Evolutionary conservation across 1,140 invertebrate species (phyloP).

Genomic region (Eumaeus atala): DNA sequence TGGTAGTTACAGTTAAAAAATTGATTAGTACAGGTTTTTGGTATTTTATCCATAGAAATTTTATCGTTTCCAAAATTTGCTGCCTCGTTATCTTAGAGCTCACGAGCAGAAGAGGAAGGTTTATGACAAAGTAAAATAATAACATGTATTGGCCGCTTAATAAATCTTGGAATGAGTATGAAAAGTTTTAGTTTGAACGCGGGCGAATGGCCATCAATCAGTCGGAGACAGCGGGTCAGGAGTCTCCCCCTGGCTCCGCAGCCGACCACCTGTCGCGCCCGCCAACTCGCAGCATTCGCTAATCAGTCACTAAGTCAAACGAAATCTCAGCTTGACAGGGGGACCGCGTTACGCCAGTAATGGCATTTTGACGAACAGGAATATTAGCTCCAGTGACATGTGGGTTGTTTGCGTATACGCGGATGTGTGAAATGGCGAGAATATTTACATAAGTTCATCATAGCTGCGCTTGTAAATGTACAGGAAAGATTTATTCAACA

Average conservation of each 20-base stretch:
- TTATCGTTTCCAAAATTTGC: too few relatives aligned
- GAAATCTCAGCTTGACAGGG: slow-evolving; percentile 63
- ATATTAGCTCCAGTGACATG: slow-evolving; percentile 43
- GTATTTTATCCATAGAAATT: too few relatives aligned
- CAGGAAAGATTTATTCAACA: too few relatives aligned
- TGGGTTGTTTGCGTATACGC: slow-evolving; percentile 23
- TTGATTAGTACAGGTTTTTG: too few relatives aligned
- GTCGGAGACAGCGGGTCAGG: slow-evolving; percentile 42
- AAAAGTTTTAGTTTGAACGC: slow-evolving; percentile 16
- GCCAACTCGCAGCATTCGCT: slow-evolving; percentile 50
- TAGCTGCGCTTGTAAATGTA: too few relatives aligned
- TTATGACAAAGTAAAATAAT: slow-evolving; percentile 4
- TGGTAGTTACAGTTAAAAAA: too few relatives aligned
- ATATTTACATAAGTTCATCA: not conserved
- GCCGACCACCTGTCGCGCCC: slow-evolving; percentile 41
- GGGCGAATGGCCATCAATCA: slow-evolving; percentile 52
- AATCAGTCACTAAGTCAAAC: slow-evolving; percentile 70
- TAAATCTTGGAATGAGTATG: slow-evolving; percentile 4
- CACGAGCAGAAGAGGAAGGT: too few relatives aligned
- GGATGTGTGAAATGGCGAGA: slow-evolving; percentile 1
- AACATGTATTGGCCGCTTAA: not conserved
- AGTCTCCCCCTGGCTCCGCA: slow-evolving; percentile 34
- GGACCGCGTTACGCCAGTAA: slow-evolving; percentile 43
- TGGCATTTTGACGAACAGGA: slow-evolving; percentile 61
- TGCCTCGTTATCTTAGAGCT: not conserved